Evolutionary conservation across 2,113 vertebrate species (phyloP).

Genomic region (Platysteira castanea): DNA sequence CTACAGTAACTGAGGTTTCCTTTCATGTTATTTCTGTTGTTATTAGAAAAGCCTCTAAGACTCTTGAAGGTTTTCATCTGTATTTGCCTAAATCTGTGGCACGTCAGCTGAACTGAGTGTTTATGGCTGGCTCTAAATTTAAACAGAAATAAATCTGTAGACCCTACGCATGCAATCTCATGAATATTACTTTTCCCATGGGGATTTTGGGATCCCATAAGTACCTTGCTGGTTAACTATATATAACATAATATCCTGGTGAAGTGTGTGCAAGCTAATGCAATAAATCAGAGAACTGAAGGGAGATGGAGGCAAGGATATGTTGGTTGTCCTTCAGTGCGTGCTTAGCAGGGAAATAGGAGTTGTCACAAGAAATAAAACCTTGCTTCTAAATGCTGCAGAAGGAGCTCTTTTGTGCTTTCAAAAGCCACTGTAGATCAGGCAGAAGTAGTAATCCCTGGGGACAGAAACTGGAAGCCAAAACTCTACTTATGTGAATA

Average conservation of each 20-base stretch:
- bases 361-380: neutral
- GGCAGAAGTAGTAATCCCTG: neutral
- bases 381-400: neutral
- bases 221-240: neutral
- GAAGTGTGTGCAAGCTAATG: neutral
- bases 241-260: neutral
- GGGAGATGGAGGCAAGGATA: neutral
- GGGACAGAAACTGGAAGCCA: neutral
- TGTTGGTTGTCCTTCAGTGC: neutral
- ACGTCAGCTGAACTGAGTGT: neutral
- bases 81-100: neutral
- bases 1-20: neutral
- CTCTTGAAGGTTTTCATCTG: neutral
- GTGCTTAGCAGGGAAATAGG: neutral
- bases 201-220: neutral
- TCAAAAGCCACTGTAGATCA: neutral
- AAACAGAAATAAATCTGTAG: neutral
- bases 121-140: neutral
- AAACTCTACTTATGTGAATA: neutral
- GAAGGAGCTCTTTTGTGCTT: neutral
- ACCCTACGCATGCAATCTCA: neutral
- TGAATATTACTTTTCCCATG: neutral
- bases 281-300: neutral
- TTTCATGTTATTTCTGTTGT: neutral
- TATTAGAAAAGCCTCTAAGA: neutral